phyloP scores from a whole-genome alignment of 2,797 vertebrate species.

The Setipinna tenuifilis region DNA sequence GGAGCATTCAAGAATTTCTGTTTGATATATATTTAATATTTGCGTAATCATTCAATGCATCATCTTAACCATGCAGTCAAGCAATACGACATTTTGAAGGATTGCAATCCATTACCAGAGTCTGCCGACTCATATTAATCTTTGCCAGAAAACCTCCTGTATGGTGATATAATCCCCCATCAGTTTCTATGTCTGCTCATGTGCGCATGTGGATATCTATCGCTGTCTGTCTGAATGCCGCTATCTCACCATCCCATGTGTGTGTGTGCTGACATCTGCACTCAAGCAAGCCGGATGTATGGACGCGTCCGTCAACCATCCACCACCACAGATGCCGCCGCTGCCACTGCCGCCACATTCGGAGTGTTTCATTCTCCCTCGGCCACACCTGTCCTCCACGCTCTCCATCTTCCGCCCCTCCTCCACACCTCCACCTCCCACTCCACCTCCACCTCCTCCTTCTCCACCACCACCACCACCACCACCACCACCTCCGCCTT shows the following conservation, averaged over 20 bases:
- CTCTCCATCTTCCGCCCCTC: conserved; percentile 5
- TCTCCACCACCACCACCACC: not conserved
- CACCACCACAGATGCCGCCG: not conserved
- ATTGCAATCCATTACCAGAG: conserved; percentile 18
- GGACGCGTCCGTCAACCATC: conserved; percentile 4
- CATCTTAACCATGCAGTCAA: conserved; percentile 15
- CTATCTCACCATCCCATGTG: conserved; percentile 11
- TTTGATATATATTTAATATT: conserved; percentile 14
- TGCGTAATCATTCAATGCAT: conserved; percentile 7
- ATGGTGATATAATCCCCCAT: conserved; percentile 21
- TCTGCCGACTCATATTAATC: not conserved
- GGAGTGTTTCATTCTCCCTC: conserved; percentile 32
- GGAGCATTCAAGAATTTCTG: not conserved
- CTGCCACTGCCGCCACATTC: not conserved
- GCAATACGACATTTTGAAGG: conserved; percentile 3
- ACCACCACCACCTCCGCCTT: not conserved
- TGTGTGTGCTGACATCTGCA: conserved; percentile 21
- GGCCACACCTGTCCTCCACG: conserved; percentile 31
- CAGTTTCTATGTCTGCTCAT: conserved; percentile 25
- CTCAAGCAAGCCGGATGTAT: conserved; percentile 25
- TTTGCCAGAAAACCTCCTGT: not conserved
- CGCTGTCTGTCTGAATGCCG: not conserved
- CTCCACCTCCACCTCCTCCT: not conserved
- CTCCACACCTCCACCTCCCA: too few relatives aligned
- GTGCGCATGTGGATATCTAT: conserved; percentile 5